Evolutionary conservation across 2,888 invertebrate genomes (phyloP), one percentile per base, ranked within the genome.

Genomic region (Hirtodrosophila duncani): DNA sequence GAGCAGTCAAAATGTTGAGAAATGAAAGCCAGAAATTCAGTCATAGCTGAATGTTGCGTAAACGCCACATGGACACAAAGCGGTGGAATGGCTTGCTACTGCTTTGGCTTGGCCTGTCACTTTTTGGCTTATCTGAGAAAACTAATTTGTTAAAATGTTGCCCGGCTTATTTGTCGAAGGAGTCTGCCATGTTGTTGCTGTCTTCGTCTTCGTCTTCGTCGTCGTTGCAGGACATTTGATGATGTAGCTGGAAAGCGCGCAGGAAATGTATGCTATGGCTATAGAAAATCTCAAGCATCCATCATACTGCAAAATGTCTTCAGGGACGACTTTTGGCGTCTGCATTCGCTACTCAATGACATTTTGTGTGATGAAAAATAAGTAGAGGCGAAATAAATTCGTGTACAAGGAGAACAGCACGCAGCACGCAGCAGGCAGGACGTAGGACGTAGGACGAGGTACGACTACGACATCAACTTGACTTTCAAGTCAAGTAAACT

Each of bases 91-190:
- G n/a, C n/a, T n/a, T n/a, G n/a, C n/a, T n/a, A n/a, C n/a, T 14
- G 10, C 29, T 21, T 31, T 21, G 26, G 11, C 23, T 34, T 7
- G n/a, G n/a, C 26, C 36, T 29, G 45, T 48, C 57, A 59, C 46
- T 42, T 67, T 49, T 45, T 59, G 52, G 56, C 52, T 66, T 79
- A 67, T 72, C 78, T 62, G 50, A 34, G 58, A 66, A 79, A 81
- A 75, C 75, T 72, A 78, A 81, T 81, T 81, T 81, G 79, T 68
- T 81, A 72, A 81, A 81, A 75, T 75, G 70, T 56, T 63, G 66
- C 56, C 41, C 53, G 53, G 58, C 69, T 67, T 71, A 69, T 69
- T 71, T 68, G 67, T 65, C 65, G 39, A n/a, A n/a, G n/a, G n/a
- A n/a, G n/a, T n/a, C n/a, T n/a, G n/a, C n/a, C n/a, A n/a, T n/a